Evolutionary conservation across 2,888 invertebrate species (phyloP).

Genomic region (Synanthedon tipuliformis): DNA sequence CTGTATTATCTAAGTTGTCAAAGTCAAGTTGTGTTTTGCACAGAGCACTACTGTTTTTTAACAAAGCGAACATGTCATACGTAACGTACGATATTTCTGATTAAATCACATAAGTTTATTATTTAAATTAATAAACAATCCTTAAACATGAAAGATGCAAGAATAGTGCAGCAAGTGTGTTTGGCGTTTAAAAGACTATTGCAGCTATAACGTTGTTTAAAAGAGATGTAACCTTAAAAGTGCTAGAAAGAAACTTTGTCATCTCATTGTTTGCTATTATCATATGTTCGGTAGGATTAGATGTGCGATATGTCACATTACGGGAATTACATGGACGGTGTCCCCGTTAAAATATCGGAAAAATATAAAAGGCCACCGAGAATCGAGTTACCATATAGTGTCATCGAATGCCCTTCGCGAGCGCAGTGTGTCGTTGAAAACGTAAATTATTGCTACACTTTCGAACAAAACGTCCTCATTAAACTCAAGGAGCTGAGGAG

Average conservation of each 20-base stretch:
- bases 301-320: conserved; percentile 62
- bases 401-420: conserved; percentile 39
- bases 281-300: conserved; percentile 25
- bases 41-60: too few relatives aligned
- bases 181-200: conserved; percentile 15
- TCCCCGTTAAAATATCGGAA: conserved; percentile 90
- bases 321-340: conserved; percentile 80
- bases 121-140: conserved; percentile 14
- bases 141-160: conserved; percentile 22
- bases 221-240: conserved; percentile 63
- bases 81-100: conserved; percentile 9
- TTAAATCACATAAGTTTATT: conserved; percentile 15
- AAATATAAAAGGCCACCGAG: conserved; percentile 83
- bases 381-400: conserved; percentile 64
- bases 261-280: conserved; percentile 51
- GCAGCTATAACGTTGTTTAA: conserved; percentile 58
- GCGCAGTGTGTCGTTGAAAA: conserved; percentile 48
- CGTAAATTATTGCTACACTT: conserved; percentile 73
- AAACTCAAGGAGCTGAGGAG: conserved; percentile 79
- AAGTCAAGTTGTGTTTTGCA: too few relatives aligned
- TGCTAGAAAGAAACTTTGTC: conserved; percentile 56
- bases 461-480: conserved; percentile 78
- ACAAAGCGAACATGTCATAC: conserved; percentile 1
- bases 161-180: conserved; percentile 10
- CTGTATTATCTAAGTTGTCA: not conserved